Conservation (phyloP, 2,888 invertebrate species). For the Melanargia galathea region DNA sequence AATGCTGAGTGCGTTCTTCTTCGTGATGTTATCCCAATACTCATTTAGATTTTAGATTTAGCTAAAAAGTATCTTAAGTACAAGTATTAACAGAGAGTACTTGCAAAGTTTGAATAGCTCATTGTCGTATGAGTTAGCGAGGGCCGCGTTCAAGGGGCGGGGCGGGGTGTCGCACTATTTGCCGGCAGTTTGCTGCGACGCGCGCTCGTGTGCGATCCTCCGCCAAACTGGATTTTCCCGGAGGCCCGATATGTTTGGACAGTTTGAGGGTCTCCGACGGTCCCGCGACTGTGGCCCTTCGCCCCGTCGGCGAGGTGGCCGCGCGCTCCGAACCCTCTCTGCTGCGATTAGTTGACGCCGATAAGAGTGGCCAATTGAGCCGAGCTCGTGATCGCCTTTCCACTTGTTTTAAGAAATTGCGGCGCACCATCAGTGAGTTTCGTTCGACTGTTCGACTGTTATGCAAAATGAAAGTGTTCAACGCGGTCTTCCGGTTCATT, state of each 20-base stretch:
- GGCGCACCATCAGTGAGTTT: conserved; percentile 78
- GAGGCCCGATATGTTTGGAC: conserved; percentile 79
- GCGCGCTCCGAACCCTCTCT: conserved; percentile 73
- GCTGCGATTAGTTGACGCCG: conserved; percentile 70
- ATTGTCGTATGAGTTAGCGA: conserved; percentile 51
- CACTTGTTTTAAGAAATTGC: conserved; percentile 77
- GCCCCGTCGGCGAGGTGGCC: conserved; percentile 69
- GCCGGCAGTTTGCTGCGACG: conserved; percentile 68
- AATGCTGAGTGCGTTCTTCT: not conserved
- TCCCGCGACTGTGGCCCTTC: conserved; percentile 58
- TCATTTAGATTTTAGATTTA: not conserved
- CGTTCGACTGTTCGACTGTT: conserved; percentile 28
- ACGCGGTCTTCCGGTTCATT: conserved; percentile 26
- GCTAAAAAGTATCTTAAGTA: conserved; percentile 17
- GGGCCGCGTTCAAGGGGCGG: conserved; percentile 55
- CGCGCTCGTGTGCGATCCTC: conserved; percentile 76
- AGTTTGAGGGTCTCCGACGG: conserved; percentile 73
- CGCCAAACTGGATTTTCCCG: conserved; percentile 77
- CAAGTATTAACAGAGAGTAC: conserved; percentile 15
- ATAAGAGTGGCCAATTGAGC: conserved; percentile 71
- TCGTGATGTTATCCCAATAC: too few species aligned
- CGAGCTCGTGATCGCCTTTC: conserved; percentile 74
- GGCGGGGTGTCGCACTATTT: conserved; percentile 50
- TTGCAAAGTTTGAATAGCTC: conserved; percentile 60
- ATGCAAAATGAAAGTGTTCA: conserved; percentile 21